Evolutionary conservation across 1,140 invertebrate species (phyloP).

Genomic region (Solenopsis fugax): DNA sequence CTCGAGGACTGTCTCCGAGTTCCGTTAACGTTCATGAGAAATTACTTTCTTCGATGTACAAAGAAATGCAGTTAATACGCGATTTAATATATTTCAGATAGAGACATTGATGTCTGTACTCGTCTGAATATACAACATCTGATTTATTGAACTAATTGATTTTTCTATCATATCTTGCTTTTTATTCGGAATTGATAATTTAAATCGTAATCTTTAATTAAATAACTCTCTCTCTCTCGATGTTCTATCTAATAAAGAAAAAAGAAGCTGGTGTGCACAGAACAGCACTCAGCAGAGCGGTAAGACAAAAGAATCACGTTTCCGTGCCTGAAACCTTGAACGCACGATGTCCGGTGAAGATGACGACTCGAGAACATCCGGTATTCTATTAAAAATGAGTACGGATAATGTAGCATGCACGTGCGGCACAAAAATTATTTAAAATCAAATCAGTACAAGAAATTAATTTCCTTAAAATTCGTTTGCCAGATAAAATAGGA

Average conservation of each 20-base stretch:
- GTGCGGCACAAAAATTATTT: not conserved
- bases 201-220: not conserved
- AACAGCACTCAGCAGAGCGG: constrained; percentile 71
- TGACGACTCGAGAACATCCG: constrained; percentile 68
- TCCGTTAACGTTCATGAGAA: constrained; percentile 29
- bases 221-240: not conserved
- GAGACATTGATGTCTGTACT: not conserved
- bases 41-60: constrained; percentile 14
- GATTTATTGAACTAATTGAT: not conserved
- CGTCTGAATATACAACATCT: too few relatives aligned
- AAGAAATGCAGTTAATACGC: constrained; percentile 7
- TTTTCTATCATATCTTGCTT: not conserved
- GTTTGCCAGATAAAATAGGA: not conserved
- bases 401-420: not conserved
- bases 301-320: constrained; percentile 76
- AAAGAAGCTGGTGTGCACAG: not conserved
- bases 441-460: not conserved
- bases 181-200: not conserved
- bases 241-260: not conserved
- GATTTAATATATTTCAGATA: not conserved
- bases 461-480: constrained; percentile 2
- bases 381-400: constrained; percentile 15
- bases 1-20: constrained; percentile 25
- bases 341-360: constrained; percentile 55
- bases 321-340: constrained; percentile 35